A percentile compares a stretch with the other conserved stretches of the same genome.
These are phyloP conservation scores for Stichodactyla mertensii DNA, from an alignment of 64 coral and sea anemone genomes.

Conservation along the genomic window DNA sequence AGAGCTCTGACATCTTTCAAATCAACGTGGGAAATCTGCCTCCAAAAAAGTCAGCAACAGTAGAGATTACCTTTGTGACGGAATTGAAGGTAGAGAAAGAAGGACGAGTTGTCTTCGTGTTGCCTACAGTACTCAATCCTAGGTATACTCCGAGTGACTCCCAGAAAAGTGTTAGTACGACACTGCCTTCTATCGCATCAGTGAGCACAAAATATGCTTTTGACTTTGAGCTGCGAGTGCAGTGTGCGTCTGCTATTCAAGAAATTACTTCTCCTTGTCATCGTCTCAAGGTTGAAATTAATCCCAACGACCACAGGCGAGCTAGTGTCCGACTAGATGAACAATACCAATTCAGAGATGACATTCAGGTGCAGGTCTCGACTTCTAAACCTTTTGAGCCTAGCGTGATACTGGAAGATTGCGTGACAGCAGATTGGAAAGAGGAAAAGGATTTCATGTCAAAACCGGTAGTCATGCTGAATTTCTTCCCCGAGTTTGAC, in stretches of 20 bases:
- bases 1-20: conserved; percentile 85
- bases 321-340: conserved; percentile 50
- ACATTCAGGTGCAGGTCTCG: conserved; percentile 60
- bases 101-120: conserved; percentile 65
- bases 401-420: conserved; percentile 58
- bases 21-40: conserved; percentile 79
- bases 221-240: conserved; percentile 58
- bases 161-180: conserved; percentile 19
- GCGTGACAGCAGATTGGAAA: conserved; percentile 35
- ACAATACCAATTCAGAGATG: conserved; percentile 38
- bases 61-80: conserved; percentile 13
- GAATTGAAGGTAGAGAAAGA: conserved; percentile 19
- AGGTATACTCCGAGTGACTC: conserved; percentile 53
- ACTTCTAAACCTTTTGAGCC: conserved; percentile 61
- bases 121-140: conserved; percentile 78
- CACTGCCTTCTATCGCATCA: not conserved
- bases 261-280: conserved; percentile 33
- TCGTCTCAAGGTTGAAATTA: conserved; percentile 39
- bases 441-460: conserved; percentile 40
- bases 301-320: conserved; percentile 25
- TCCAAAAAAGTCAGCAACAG: conserved; percentile 24
- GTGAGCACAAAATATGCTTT: conserved; percentile 55
- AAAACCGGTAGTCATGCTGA: conserved; percentile 75
- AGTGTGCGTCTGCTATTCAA: conserved; percentile 30
- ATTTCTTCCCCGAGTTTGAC: conserved; percentile 84